These are phyloP conservation scores for Glaucopsyche alexis DNA, from an alignment of 2,888 invertebrate genomes.

Conservation along the genomic window DNA sequence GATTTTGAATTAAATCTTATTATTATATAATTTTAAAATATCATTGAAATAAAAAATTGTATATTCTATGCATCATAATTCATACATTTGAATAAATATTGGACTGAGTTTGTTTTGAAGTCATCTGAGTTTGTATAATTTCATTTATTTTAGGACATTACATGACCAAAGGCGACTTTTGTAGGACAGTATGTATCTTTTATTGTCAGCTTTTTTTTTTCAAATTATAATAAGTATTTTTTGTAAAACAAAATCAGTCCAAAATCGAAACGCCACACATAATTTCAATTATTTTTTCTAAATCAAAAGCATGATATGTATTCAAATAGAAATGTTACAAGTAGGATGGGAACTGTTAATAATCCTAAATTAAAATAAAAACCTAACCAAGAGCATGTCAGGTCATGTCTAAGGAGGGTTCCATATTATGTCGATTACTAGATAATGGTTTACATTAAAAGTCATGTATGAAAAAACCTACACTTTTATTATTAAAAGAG, in stretches of 20 bases:
- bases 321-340: conserved; percentile 26
- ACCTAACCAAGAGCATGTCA: too few species aligned
- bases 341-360: background rate
- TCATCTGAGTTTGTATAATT: background rate
- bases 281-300: background rate
- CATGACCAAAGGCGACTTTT: too few species aligned
- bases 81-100: conserved; percentile 21
- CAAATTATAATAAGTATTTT: background rate
- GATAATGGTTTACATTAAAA: too few species aligned
- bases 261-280: background rate
- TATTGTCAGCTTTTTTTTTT: background rate
- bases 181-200: background rate
- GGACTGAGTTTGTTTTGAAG: conserved; percentile 25
- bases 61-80: background rate
- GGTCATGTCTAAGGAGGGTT: too few species aligned
- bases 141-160: too few species aligned
- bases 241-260: conserved; percentile 19
- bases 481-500: too few species aligned
- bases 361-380: conserved; percentile 28
- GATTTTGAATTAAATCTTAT: conserved; percentile 42
- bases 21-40: conserved; percentile 36
- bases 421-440: too few species aligned
- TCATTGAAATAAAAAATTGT: conserved; percentile 39
- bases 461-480: too few species aligned
- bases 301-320: conserved; percentile 28